Evolutionary conservation across 2,888 invertebrate species (phyloP).

Genomic region (Caradrina kadenii): DNA sequence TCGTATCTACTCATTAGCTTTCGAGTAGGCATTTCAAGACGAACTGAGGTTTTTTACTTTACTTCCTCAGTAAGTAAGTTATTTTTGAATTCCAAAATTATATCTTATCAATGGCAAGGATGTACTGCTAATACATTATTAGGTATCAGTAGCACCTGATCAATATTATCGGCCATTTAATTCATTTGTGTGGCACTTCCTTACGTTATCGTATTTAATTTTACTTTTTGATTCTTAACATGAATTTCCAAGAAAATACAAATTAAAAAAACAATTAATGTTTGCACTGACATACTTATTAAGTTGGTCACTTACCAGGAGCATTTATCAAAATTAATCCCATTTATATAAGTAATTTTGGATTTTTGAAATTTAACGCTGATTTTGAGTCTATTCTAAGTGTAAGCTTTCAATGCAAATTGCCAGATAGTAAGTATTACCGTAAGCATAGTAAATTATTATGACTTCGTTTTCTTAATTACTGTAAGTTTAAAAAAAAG

Average conservation of each 20-base stretch:
- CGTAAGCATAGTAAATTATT: too few relatives aligned
- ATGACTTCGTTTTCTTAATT: too few relatives aligned
- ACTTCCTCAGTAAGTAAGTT: not conserved
- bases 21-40: not conserved
- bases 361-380: too few relatives aligned
- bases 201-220: conserved; percentile 14
- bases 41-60: not conserved
- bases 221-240: conserved; percentile 23
- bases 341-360: too few relatives aligned
- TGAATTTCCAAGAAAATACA: conserved; percentile 18
- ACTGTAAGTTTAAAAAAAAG: too few relatives aligned
- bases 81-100: conserved; percentile 12
- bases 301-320: too few relatives aligned
- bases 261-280: not conserved
- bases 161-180: conserved; percentile 35
- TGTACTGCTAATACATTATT: conserved; percentile 24
- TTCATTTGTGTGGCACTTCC: conserved; percentile 18
- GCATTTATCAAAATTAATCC: not conserved
- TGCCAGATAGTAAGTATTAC: too few relatives aligned
- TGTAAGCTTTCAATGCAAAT: too few relatives aligned
- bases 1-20: conserved; percentile 53
- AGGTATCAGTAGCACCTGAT: conserved; percentile 36
- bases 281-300: not conserved
- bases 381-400: too few relatives aligned
- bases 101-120: conserved; percentile 32